Evolutionary conservation across 2,888 invertebrate genomes (phyloP).

Genomic region (Ophonus ardosiacus): DNA sequence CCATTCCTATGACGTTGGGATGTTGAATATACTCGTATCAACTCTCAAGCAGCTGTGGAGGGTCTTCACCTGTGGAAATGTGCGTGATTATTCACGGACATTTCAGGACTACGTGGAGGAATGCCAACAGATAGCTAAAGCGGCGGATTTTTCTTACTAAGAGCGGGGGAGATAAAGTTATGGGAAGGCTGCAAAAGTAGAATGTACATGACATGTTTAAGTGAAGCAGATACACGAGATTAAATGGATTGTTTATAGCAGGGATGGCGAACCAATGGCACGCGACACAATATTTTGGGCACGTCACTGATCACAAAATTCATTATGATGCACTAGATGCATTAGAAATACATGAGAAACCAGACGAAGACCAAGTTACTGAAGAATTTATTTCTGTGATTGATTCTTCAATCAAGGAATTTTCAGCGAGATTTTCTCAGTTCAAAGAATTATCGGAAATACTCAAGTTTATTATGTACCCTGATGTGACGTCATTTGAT

Average conservation of each 20-base stretch:
- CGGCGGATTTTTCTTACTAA: not conserved
- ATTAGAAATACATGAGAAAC: too few relatives aligned
- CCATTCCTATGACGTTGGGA: conserved; percentile 18
- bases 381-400: too few relatives aligned
- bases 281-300: too few relatives aligned
- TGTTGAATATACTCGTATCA: not conserved
- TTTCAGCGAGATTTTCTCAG: too few relatives aligned
- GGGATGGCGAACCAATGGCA: too few relatives aligned
- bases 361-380: too few relatives aligned
- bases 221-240: not conserved
- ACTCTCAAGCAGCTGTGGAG: not conserved
- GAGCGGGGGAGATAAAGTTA: not conserved
- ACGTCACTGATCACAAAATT: too few relatives aligned
- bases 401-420: too few relatives aligned
- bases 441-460: too few relatives aligned
- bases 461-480: too few relatives aligned
- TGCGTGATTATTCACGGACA: conserved; percentile 18
- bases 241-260: not conserved
- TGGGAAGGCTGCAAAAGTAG: not conserved
- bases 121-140: not conserved
- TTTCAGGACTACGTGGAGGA: not conserved
- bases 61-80: conserved; percentile 33
- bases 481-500: too few relatives aligned
- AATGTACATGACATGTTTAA: not conserved
- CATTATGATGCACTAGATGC: too few relatives aligned